Base-by-base conservation (phyloP, 2,113 vertebrate genomes). In the Pao palembangensis region DNA sequence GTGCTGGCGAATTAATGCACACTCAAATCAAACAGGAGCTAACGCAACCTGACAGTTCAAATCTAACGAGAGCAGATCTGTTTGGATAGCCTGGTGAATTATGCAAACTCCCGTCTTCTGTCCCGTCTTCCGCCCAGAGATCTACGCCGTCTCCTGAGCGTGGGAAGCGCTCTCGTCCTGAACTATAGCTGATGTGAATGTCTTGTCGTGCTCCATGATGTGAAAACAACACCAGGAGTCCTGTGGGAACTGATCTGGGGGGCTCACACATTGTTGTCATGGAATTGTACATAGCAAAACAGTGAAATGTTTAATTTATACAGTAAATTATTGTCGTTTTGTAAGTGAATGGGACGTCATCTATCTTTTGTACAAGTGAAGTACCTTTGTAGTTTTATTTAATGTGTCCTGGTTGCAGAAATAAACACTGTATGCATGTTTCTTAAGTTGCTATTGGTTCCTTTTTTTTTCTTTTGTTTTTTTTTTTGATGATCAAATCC, bases 291-390 rank as follows among this genome's bases (percentile, higher is more conserved):
- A 91, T 91, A 89, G 81, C 67, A 58, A 86, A 80, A 89, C 86
- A 88, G 82, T 90, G 78, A 88, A 74, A 87, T 80, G 75, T 90
- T 89, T 92, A 88, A 93, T 93, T 93, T 93, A 92, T 93, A 89
- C 89, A 88, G 88, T 93, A 93, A 92, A 88, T 93, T 93, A 92
- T 91, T 92, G 77, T 90, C 88, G 75, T 90, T 92, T 91, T 91
- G 82, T 90, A 90, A 80, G 87, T 91, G 87, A 91, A 90, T 87
- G 88, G 90, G 87, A 91, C 84, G 87, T 89, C 88, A 88, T 89
- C 88, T 91, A 91, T 91, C 85, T 92, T 92, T 92, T 92, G 83
- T 91, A 92, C 85, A 83, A 88, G 86, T 90, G 85, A 90, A 91
- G 88, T 91, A 88, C 58, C 85, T 87, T 90, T 89, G 84, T 91